Evolutionary conservation across 2,888 invertebrate genomes (phyloP).

Genomic region (Megaustenia siamemsis): DNA sequence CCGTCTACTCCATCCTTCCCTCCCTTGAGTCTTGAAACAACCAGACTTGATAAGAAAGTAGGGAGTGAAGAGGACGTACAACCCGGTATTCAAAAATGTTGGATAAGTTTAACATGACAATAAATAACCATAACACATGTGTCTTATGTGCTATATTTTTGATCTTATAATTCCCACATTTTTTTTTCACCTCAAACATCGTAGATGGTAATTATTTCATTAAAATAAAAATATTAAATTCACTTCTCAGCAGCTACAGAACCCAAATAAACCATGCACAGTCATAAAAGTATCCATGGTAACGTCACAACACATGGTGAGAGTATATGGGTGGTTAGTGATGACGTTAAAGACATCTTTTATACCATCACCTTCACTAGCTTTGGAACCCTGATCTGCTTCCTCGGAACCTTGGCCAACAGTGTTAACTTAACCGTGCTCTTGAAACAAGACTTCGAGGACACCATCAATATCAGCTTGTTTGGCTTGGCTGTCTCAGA

Average conservation of each 20-base stretch:
- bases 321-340: background rate
- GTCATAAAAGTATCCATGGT: background rate
- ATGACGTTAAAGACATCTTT: conserved; percentile 14
- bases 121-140: no score
- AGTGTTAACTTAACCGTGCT: conserved; percentile 23
- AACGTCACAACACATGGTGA: background rate
- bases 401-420: conserved; percentile 17
- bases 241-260: background rate
- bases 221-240: no score
- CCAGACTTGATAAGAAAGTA: no score
- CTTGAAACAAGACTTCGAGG: conserved; percentile 10
- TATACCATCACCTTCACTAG: background rate
- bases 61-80: no score
- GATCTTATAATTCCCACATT: no score
- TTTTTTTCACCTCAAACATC: no score
- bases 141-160: no score
- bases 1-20: no score
- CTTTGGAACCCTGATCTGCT: background rate
- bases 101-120: no score
- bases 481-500: conserved; percentile 36
- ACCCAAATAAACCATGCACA: background rate
- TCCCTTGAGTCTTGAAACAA: no score
- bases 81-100: no score
- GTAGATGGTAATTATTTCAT: no score
- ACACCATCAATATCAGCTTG: conserved; percentile 34